Base-by-base conservation (phyloP, 2,888 invertebrate genomes). In the Eledone cirrhosa region DNA sequence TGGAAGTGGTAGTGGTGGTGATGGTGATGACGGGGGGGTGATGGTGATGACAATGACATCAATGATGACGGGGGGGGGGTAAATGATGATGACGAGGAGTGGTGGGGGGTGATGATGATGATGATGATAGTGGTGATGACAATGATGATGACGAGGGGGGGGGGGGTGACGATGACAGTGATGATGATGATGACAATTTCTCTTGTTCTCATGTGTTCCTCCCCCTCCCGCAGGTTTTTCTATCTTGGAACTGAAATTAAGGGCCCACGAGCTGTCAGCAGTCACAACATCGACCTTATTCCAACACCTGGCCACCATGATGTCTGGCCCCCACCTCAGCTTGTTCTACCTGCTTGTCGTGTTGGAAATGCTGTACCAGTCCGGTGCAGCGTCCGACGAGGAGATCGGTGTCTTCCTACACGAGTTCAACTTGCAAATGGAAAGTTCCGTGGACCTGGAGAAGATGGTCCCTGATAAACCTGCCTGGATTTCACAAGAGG, bases 381-480 rank as follows among this genome's bases (percentile, higher is more conserved):
- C 80, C n/a, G 83, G 85, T 67, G 85, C 88, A 72, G 86, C 89
- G 22, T 87, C 87, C 47, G 83, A 81, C 72, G 86, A 88, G 81
- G 90, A 90, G 78, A 83, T 89, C 19, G 86, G 86, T 48, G 81
- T 90, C 53, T 90, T 89, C 82, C 85, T 90, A 41, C 88, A 89
- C 80, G 90, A 89, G 27, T 86, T 89, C 80, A 87, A 88, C 76
- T 87, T 31, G 19, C 87, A 65, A 84, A 84, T 22, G 87, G 86
- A 1, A 41, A 11, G 11, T 41, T 77, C 88, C 11, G 86, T 86
- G 16, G 24, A 22, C 13, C 24, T 48, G 47, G 48, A 27, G 0
- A 24, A 19, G 8, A 0, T 24, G 16, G 7, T 76, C 16, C 19
- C 13, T 4, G 76, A 86, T 65, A 89, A 88, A 80, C 89, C 89